Evolutionary conservation across 2,888 invertebrate genomes (phyloP).

Genomic region (Electrophaes corylata): DNA sequence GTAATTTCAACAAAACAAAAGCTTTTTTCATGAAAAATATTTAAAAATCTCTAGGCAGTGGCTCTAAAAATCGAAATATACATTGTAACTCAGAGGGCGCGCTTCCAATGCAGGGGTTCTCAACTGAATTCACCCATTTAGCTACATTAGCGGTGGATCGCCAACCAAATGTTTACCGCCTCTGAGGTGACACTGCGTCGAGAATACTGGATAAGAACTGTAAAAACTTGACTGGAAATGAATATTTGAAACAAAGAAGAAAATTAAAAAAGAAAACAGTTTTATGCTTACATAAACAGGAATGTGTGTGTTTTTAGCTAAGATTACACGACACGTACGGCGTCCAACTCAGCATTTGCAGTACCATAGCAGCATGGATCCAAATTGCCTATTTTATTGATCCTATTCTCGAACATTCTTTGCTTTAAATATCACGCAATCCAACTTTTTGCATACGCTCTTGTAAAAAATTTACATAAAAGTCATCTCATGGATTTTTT

Average conservation of each 20-base stretch:
- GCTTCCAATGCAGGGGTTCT: constrained; percentile 29
- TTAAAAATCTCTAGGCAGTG: not conserved
- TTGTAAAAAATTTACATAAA: no score
- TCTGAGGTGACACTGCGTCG: constrained; percentile 27
- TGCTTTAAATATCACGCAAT: no score
- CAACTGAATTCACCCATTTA: constrained; percentile 41
- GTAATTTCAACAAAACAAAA: no score
- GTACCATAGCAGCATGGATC: no score
- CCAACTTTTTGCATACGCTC: not conserved
- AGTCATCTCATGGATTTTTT: no score
- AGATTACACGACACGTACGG: no score
- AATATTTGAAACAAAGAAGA: not conserved
- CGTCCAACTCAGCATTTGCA: no score
- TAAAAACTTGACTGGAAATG: not conserved
- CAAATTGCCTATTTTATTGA: no score
- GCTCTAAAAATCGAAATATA: constrained; percentile 24
- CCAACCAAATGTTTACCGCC: constrained; percentile 37
- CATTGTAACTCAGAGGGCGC: constrained; percentile 27
- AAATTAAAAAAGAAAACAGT: no score
- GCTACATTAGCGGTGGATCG: constrained; percentile 40
- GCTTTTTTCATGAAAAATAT: not conserved
- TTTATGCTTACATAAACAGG: no score
- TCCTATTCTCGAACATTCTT: no score
- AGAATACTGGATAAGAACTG: constrained; percentile 20
- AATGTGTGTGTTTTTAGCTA: no score